A percentile compares a stretch with the other conserved stretches of the same genome.
These are phyloP conservation scores for Dione juno DNA, from an alignment of 2,888 invertebrate species.

Conservation along the genomic window DNA sequence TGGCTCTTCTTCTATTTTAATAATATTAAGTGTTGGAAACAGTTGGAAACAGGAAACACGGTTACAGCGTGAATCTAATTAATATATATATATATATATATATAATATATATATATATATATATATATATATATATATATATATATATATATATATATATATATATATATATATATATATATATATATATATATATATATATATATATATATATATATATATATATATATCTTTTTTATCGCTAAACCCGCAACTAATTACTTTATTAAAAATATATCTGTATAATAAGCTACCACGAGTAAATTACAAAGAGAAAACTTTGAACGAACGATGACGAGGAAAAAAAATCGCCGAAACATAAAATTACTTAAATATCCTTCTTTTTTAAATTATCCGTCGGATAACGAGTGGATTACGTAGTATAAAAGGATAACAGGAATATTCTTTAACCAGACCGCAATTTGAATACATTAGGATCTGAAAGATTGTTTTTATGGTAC, in stretches of 20 bases:
- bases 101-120: too few species aligned
- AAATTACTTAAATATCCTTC: conserved; percentile 25
- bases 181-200: too few species aligned
- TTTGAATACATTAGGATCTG: conserved; percentile 65
- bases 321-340: conserved; percentile 10
- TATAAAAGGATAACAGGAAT: conserved; percentile 57
- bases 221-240: too few species aligned
- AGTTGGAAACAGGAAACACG: too few species aligned
- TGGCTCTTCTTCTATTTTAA: background rate
- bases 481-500: conserved; percentile 54
- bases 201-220: too few species aligned
- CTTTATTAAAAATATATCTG: conserved; percentile 1
- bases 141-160: too few species aligned
- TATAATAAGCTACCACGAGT: conserved; percentile 2
- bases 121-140: background rate
- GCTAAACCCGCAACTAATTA: conserved; percentile 3
- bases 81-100: too few species aligned
- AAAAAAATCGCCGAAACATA: conserved; percentile 20
- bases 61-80: too few species aligned
- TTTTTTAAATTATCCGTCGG: conserved; percentile 58
- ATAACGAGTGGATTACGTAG: conserved; percentile 62
- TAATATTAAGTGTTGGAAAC: background rate
- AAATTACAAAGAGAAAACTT: conserved; percentile 5
- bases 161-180: background rate
- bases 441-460: conserved; percentile 56